Evolutionary conservation across 2,888 invertebrate species (phyloP).

Genomic region (Schizotus pectinicornis): DNA sequence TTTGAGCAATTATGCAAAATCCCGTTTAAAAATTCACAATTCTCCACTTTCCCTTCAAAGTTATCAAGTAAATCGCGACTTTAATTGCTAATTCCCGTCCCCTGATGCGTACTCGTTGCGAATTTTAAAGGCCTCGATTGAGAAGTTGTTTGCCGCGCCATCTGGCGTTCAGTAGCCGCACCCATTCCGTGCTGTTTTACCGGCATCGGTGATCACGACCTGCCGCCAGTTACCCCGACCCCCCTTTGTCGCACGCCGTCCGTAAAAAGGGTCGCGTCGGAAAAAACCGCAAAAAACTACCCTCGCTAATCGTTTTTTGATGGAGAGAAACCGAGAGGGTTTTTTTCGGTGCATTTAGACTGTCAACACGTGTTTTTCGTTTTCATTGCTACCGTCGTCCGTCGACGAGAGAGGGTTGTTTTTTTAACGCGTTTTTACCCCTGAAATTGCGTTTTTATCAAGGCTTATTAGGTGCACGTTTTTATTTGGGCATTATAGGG

Average conservation of each 20-base stretch:
- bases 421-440: conserved; percentile 23
- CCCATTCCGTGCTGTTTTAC: not conserved
- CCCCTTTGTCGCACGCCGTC: conserved; percentile 13
- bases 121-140: conserved; percentile 32
- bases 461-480: too few relatives aligned
- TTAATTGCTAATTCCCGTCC: too few relatives aligned
- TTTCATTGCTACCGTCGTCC: too few relatives aligned
- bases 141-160: conserved; percentile 3
- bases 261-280: conserved; percentile 44
- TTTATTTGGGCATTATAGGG: not conserved
- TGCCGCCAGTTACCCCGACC: conserved; percentile 18
- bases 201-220: not conserved
- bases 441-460: conserved; percentile 16
- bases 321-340: conserved; percentile 33
- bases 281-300: conserved; percentile 48
- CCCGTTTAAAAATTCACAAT: too few relatives aligned
- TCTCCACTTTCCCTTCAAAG: too few relatives aligned
- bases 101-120: conserved; percentile 31
- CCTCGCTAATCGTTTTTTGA: conserved; percentile 53
- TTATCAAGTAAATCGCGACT: too few relatives aligned
- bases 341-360: conserved; percentile 41
- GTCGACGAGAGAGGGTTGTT: conserved; percentile 2
- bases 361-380: conserved; percentile 51
- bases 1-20: too few relatives aligned
- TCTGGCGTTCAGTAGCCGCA: not conserved